Conservation (phyloP, 2,888 invertebrate genomes). For the Atethmia centrago region DNA sequence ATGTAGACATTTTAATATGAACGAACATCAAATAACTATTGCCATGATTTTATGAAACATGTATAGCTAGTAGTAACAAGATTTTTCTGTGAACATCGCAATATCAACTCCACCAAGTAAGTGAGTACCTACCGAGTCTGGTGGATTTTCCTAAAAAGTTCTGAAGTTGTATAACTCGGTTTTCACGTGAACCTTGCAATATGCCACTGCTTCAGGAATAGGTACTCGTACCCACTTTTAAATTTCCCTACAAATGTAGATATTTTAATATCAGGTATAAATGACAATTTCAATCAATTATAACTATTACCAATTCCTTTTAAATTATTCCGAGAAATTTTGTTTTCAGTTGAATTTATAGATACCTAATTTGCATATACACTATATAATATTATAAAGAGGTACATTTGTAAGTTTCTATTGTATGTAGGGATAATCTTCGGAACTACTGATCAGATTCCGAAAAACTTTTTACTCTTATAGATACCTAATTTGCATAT, state of each 20-base stretch:
- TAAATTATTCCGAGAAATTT: neutral
- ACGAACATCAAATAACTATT: neutral
- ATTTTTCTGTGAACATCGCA: neutral
- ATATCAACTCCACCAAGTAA: neutral
- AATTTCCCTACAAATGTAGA: neutral
- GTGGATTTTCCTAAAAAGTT: neutral
- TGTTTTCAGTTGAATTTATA: neutral
- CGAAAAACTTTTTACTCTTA: too few species aligned
- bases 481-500: too few species aligned
- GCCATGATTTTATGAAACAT: neutral
- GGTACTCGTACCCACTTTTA: neutral
- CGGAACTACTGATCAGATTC: too few species aligned
- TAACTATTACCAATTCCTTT: neutral
- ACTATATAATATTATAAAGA: too few species aligned
- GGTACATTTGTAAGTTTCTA: too few species aligned
- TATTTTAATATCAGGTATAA: neutral
- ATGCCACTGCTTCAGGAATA: neutral
- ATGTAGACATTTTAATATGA: neutral
- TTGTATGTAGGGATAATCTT: too few species aligned
- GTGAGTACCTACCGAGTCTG: neutral
- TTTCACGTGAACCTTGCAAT: neutral
- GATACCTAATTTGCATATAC: neutral
- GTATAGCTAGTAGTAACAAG: neutral
- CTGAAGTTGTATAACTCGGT: neutral
- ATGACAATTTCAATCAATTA: neutral